Evolutionary conservation across 2,888 invertebrate species (phyloP).

Genomic region (Chaetoderma sp.): DNA sequence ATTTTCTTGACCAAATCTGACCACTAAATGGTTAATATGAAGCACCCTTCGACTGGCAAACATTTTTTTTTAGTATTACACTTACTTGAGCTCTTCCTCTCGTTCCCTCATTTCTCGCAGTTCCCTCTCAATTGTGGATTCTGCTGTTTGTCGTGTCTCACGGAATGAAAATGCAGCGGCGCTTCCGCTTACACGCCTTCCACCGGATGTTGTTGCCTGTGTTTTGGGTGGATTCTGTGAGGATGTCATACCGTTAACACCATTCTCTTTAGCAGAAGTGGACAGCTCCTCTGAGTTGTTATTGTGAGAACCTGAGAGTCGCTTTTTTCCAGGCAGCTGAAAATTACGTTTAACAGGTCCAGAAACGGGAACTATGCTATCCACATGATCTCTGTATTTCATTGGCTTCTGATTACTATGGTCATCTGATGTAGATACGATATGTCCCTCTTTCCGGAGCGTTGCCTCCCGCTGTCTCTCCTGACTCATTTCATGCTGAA

Average conservation of each 20-base stretch:
- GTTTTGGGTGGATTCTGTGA: conserved; percentile 23
- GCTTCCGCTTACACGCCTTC: conserved; percentile 15
- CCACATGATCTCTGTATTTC: conserved; percentile 44
- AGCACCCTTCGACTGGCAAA: no score
- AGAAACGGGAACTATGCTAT: no score
- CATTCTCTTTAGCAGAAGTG: not conserved
- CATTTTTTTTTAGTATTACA: not conserved
- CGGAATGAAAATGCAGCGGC: conserved; percentile 69
- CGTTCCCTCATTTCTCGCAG: conserved; percentile 85
- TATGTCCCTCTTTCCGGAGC: conserved; percentile 77
- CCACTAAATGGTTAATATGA: no score
- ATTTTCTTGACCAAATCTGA: no score
- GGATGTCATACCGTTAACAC: conserved; percentile 11
- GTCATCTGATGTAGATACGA: conserved; percentile 74
- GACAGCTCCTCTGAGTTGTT: no score
- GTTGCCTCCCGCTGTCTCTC: conserved; percentile 87
- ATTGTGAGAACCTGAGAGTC: not conserved
- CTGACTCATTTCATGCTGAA: conserved; percentile 90
- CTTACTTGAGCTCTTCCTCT: conserved; percentile 82
- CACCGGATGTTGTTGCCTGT: conserved; percentile 4
- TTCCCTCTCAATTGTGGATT: conserved; percentile 89
- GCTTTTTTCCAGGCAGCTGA: conserved; percentile 35
- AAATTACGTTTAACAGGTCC: conserved; percentile 52
- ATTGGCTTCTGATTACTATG: conserved; percentile 70
- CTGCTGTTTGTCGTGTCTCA: conserved; percentile 86